Percentiles rank a stretch among this genome's conserved stretches.
Evolutionary conservation across 2,113 vertebrate species (phyloP).

Genomic region (Campylorhamphus procurvoides): DNA sequence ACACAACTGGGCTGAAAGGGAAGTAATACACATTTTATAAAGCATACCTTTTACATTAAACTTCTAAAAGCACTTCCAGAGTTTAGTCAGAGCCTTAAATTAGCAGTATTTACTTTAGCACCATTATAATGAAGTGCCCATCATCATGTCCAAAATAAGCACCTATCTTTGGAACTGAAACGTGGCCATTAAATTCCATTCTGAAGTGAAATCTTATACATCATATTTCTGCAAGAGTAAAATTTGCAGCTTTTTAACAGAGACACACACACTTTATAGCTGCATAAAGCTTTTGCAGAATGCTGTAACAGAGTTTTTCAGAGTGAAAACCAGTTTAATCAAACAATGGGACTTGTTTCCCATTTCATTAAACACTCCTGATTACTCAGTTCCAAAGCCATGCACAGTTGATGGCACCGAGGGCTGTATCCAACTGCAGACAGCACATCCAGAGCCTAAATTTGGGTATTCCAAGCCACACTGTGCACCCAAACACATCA

Average conservation of each 20-base stretch:
- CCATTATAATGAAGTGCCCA: slow-evolving; percentile 39
- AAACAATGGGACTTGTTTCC: neutral
- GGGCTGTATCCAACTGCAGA: neutral
- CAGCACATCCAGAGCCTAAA: neutral
- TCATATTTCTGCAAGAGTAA: neutral
- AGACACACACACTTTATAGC: neutral
- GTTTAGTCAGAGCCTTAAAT: slow-evolving; percentile 41
- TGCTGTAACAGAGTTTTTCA: neutral
- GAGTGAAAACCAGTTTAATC: neutral
- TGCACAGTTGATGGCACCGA: neutral
- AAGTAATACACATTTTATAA: slow-evolving; percentile 39
- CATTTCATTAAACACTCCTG: neutral
- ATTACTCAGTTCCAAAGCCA: neutral
- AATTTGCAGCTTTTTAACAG: neutral
- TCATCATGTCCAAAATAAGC: slow-evolving; percentile 62
- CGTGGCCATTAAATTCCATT: slow-evolving; percentile 1
- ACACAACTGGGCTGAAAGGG: slow-evolving; percentile 32
- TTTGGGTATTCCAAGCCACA: neutral
- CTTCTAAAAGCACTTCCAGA: slow-evolving; percentile 50
- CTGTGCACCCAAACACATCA: neutral
- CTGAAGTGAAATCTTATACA: slow-evolving; percentile 39
- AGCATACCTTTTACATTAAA: slow-evolving; percentile 47
- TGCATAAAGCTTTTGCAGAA: neutral
- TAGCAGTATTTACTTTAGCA: slow-evolving; percentile 60
- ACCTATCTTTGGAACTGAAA: slow-evolving; percentile 51